Evolutionary conservation across 2,888 invertebrate species (phyloP).

Genomic region (Tenthredo scrophulariae): DNA sequence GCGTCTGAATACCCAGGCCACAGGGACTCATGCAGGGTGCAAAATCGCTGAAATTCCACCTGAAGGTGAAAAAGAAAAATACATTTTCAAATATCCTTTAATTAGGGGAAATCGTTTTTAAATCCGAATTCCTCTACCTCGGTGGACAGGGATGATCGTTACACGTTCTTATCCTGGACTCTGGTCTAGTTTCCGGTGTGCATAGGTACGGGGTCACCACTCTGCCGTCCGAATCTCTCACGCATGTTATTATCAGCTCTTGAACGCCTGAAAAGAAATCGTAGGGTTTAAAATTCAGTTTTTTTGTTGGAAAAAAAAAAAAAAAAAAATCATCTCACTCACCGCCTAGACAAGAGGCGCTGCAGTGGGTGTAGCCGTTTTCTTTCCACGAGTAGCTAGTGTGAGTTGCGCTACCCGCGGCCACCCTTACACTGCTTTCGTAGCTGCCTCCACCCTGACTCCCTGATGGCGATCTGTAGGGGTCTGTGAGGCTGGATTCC

Average conservation of each 20-base stretch:
- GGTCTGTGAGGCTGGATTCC: constrained; percentile 75
- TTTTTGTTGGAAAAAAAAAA: not conserved
- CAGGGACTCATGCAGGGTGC: constrained; percentile 95
- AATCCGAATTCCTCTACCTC: constrained; percentile 79
- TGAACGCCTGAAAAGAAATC: constrained; percentile 79
- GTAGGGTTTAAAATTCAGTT: not conserved
- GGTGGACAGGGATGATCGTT: constrained; percentile 98
- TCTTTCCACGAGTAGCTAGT: constrained; percentile 94
- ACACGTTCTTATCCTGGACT: constrained; percentile 92
- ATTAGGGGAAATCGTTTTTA: not conserved
- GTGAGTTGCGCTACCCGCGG: constrained; percentile 85
- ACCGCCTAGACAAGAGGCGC: constrained; percentile 95
- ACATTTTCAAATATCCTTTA: not conserved
- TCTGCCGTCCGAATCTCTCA: constrained; percentile 91
- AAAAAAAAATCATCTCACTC: constrained; percentile 77
- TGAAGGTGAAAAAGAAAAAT: constrained; percentile 69
- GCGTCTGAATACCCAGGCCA: constrained; percentile 94
- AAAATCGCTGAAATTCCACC: constrained; percentile 95
- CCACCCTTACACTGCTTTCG: constrained; percentile 82
- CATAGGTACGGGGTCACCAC: constrained; percentile 94
- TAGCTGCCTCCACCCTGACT: constrained; percentile 57
- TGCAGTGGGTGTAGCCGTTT: constrained; percentile 95
- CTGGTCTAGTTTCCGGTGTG: constrained; percentile 92
- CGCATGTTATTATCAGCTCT: constrained; percentile 93
- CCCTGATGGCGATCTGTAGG: constrained; percentile 61